Conservation (phyloP, 2,888 invertebrate species). For the Plemyria rubiginata region DNA sequence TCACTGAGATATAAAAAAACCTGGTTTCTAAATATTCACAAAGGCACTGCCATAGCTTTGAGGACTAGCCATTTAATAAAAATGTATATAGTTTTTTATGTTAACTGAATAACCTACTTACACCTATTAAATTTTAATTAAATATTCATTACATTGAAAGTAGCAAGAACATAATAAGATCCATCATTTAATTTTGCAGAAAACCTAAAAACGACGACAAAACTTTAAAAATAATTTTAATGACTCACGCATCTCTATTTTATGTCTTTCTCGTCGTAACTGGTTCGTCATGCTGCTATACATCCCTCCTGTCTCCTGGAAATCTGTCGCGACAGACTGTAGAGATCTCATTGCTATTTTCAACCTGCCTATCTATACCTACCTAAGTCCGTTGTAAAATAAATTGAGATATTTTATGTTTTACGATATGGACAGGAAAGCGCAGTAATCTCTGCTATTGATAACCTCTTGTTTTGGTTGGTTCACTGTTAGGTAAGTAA, state of each 20-base stretch:
- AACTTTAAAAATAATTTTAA: too few relatives aligned
- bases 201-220: background rate
- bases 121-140: too few relatives aligned
- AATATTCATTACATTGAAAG: too few relatives aligned
- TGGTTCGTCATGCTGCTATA: constrained; percentile 65
- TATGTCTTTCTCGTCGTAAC: constrained; percentile 14
- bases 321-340: constrained; percentile 64
- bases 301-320: constrained; percentile 70
- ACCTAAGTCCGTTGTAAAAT: constrained; percentile 27
- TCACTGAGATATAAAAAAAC: background rate
- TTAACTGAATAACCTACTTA: too few relatives aligned
- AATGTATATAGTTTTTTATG: too few relatives aligned
- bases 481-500: too few relatives aligned
- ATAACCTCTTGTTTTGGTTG: too few relatives aligned
- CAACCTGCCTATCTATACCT: constrained; percentile 48
- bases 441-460: constrained; percentile 4
- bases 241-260: background rate
- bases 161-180: background rate
- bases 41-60: too few relatives aligned
- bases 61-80: too few relatives aligned
- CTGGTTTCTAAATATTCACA: too few relatives aligned
- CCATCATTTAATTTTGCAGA: background rate
- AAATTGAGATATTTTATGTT: constrained; percentile 17
- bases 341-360: constrained; percentile 64
- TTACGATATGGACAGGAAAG: background rate